These are phyloP conservation scores for Neofelis nebulosa DNA, from an alignment of 2,113 vertebrate species.

Conservation along the genomic window DNA sequence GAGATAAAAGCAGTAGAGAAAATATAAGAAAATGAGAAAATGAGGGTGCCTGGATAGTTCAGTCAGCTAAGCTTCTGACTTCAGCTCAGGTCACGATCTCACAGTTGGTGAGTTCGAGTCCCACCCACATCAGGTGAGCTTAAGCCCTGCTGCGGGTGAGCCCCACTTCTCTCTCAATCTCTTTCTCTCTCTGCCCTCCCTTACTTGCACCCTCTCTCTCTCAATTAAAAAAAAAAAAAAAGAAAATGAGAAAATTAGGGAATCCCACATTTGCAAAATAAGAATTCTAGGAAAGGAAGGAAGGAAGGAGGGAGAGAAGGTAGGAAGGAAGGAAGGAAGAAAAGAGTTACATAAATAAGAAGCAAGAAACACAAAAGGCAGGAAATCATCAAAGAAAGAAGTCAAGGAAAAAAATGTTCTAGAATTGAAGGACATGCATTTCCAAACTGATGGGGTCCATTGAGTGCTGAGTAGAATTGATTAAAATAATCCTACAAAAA, in stretches of 20 bases:
- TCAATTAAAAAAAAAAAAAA: no score
- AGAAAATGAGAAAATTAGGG: no score
- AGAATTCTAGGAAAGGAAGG: neutral
- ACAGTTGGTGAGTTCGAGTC: no score
- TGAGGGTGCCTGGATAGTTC: neutral
- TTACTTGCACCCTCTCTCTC: no score
- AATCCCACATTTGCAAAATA: neutral
- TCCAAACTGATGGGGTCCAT: neutral
- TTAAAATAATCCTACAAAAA: neutral
- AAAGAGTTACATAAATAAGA: neutral
- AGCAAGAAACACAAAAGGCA: neutral
- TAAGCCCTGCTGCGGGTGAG: no score
- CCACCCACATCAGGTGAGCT: no score
- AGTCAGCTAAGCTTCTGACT: no score
- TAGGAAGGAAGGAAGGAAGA: no score
- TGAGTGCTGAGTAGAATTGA: neutral
- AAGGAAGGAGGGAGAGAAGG: no score
- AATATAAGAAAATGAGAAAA: neutral
- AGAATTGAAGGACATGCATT: neutral
- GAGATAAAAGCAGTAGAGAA: neutral
- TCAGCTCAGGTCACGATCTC: no score
- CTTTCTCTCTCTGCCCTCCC: no score
- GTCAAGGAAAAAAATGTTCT: neutral
- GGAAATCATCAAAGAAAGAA: neutral
- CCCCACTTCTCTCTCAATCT: no score